Evolutionary conservation across 2,797 vertebrate species (phyloP), one percentile per base, ranked within the genome.

Genomic region (Pseudomugil tenellus): DNA sequence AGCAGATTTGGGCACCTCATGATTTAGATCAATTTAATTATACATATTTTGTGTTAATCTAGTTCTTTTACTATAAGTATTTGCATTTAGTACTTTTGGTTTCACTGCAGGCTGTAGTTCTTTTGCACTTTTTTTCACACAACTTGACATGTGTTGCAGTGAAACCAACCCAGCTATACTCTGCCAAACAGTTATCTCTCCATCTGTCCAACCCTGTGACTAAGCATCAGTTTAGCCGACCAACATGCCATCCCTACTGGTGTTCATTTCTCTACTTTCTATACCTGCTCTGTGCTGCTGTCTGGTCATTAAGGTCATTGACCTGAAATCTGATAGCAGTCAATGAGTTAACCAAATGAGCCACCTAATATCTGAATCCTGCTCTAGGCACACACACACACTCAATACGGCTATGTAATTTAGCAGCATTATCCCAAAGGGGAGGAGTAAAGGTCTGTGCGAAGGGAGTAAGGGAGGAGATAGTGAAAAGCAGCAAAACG

Each of bases 301-400:
- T 83, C 86, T 87, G 85, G 84, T 88, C 91, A 86, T 84, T 83
- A 79, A 83, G 88, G 89, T 90, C 88, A 89, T 80, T 87, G 91
- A 92, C 89, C 89, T 86, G 88, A 86, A 92, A 91, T 86, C 86
- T 84, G 89, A 92, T 91, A 83, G 82, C 80, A 85, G 89, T 91
- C 91, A 89, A 87, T 86, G 88, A 90, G 86, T 85, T 89, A 89
- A 90, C 85, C 90, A 91, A 92, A 90, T 85, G 84, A 91, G 89
- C 85, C 83, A 87, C 83, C 88, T 86, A 88, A 88, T 88, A 89
- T 90, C 86, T 84, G 84, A 90, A 87, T 87, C 79, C 84, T 65
- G 85, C 84, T 86, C 77, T 76, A 76, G 84, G 81, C 84, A 61
- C 82, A 89, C 63, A 89, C 63, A 68, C 79, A 61, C 76, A 71